Evolutionary conservation across 2,113 vertebrate genomes (phyloP), one percentile per base, ranked within the genome.

Genomic region (Zosterops japonicus): DNA sequence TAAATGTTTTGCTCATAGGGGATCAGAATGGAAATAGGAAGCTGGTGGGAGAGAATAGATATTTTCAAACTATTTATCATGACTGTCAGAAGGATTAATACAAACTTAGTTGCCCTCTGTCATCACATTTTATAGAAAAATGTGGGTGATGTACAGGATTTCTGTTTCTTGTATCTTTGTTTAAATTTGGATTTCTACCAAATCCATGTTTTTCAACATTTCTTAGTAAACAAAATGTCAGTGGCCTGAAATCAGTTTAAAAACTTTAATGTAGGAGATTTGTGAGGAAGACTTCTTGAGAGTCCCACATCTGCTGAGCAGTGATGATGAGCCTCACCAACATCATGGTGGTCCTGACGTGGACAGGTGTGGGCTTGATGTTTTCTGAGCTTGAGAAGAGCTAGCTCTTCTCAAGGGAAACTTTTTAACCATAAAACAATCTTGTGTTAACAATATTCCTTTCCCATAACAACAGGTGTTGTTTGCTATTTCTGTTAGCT

Each of bases 1-100:
- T 83, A 91, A 94, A 91, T 89, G 84, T 95, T 95, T 94, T 67
- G 31, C 63, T 95, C 35, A 23, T 41, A 69, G 74, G 91, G 87
- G 90, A 83, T 91, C 49, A 42, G 77, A 83, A 85, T 72, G 35
- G 78, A 83, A 87, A 77, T 65, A 44, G 29, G 71, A 89, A 90
- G 29, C 80, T 44, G 17, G 25, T 82, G 46, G 47, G 46, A 92
- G 20, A 53, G 52, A 63, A 63, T 14, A 83, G 63, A 55, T 83
- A 74, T 69, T 95, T 87, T 89, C 74, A 57, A 86, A 63, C 55
- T 88, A 15, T 88, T 95, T 90, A 77, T 86, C 27, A 28, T 69
- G 36, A 44, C 74, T 76, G 47, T 70, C 60, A 59, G 53, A 44
- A 86, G 36, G 31, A 44, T 77, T 86, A 77, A 52, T 33, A 19